Evolutionary conservation across 2,113 vertebrate species (phyloP).

Genomic region (Nyctereutes procyonoides): DNA sequence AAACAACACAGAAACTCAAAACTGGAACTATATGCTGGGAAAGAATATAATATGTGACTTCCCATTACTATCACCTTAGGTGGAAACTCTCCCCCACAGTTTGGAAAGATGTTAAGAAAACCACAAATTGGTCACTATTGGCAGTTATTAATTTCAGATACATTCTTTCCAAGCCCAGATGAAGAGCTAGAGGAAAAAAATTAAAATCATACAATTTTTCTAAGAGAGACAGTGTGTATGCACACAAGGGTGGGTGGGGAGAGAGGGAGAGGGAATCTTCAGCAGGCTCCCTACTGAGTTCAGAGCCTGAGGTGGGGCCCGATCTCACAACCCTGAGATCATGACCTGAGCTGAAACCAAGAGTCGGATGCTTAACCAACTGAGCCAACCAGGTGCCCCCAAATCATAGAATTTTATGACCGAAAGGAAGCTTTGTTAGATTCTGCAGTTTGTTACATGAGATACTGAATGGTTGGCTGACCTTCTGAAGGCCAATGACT

Average conservation of each 20-base stretch:
- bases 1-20: constrained; percentile 21
- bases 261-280: background rate
- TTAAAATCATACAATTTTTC: background rate
- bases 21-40: background rate
- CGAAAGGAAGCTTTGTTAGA: background rate
- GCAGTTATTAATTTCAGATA: background rate
- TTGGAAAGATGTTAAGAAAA: constrained; percentile 48
- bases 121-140: background rate
- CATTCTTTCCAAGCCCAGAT: background rate
- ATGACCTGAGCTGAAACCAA: background rate
- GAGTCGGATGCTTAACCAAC: background rate
- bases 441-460: background rate
- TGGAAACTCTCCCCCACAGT: background rate
- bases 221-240: background rate
- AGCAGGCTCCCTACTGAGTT: background rate
- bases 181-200: background rate
- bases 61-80: background rate
- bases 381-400: background rate
- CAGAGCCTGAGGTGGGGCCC: background rate
- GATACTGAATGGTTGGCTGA: background rate
- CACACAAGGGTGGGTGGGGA: background rate
- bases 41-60: background rate
- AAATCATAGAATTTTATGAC: background rate
- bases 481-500: background rate
- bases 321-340: background rate